Evolutionary conservation across 2,797 vertebrate genomes (phyloP), one percentile per base, ranked within the genome.

Genomic region (Pelodytes ibericus): DNA sequence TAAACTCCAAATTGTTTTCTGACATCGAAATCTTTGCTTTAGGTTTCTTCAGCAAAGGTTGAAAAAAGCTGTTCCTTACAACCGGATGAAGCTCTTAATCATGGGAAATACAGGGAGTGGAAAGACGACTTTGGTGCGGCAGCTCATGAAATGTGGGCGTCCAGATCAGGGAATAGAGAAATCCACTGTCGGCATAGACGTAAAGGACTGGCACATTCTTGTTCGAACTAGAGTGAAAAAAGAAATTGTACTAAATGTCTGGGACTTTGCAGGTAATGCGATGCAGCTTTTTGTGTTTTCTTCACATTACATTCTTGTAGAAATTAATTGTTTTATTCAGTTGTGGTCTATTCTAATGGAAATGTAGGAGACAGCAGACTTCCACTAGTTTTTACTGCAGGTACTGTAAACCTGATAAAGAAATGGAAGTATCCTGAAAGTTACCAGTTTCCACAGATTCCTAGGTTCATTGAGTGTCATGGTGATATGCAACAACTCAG

Each of bases 221-320:
- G 89, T 95, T 25, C 91, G 92, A 74, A 93, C 93, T 82, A 94
- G 85, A 90, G 93, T 86, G 86, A 97, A 89, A 72, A 95, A 88
- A 69, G 90, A 93, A 18, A 88, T 96, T 68, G 69, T 94, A 79
- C 86, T 99, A 67, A 99, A 97, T 47, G 92, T 98, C 41, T 99
- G 98, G 98, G 98, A 99, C 86, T 96, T 99, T 81, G 93, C 95
- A 93, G 97, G 97, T 98, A 79, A 81, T n/a, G n/a, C n/a, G n/a
- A n/a, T n/a, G n/a, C n/a, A n/a, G n/a, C n/a, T n/a, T n/a, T n/a
- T n/a, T n/a, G n/a, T n/a, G n/a, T n/a, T n/a, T n/a, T n/a, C n/a
- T n/a, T n/a, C n/a, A n/a, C n/a, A n/a, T n/a, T n/a, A n/a, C n/a
- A n/a, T n/a, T n/a, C n/a, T n/a, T n/a, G n/a, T n/a, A n/a, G n/a